Conservation (phyloP, 2,113 vertebrate genomes). For the Saccopteryx bilineata region DNA sequence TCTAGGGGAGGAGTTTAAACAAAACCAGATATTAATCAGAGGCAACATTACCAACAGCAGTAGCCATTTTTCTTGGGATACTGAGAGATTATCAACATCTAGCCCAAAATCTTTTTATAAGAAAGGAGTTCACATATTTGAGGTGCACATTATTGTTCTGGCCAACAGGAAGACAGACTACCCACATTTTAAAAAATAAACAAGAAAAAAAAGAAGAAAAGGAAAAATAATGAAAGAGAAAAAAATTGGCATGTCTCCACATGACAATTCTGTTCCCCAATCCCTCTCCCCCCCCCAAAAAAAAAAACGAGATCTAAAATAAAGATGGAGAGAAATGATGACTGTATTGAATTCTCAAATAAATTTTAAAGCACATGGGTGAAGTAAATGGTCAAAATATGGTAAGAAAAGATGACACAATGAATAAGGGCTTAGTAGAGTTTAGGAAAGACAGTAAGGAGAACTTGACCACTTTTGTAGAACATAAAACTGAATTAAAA, state of each 20-base stretch:
- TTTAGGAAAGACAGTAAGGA: neutral
- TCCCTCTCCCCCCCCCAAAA: fast-evolving
- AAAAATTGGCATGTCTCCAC: neutral
- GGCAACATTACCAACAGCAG: neutral
- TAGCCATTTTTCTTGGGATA: neutral
- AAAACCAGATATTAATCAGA: neutral
- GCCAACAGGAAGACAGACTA: neutral
- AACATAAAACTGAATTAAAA: too few species aligned
- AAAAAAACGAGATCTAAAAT: fast-evolving
- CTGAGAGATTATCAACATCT: neutral
- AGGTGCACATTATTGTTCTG: neutral
- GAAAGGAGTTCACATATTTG: neutral
- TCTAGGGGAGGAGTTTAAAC: neutral
- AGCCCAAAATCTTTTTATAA: too few species aligned
- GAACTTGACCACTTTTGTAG: neutral
- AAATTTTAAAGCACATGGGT: neutral
- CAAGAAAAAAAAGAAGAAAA: neutral
- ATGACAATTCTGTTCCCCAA: neutral
- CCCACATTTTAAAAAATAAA: neutral
- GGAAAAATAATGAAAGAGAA: neutral
- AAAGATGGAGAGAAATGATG: neutral
- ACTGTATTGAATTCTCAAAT: neutral
- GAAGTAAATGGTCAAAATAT: neutral
- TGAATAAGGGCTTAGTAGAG: neutral
- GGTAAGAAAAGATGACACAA: neutral